These are phyloP conservation scores for Globicephala melas DNA, from an alignment of 2,113 vertebrate species.

Conservation along the genomic window DNA sequence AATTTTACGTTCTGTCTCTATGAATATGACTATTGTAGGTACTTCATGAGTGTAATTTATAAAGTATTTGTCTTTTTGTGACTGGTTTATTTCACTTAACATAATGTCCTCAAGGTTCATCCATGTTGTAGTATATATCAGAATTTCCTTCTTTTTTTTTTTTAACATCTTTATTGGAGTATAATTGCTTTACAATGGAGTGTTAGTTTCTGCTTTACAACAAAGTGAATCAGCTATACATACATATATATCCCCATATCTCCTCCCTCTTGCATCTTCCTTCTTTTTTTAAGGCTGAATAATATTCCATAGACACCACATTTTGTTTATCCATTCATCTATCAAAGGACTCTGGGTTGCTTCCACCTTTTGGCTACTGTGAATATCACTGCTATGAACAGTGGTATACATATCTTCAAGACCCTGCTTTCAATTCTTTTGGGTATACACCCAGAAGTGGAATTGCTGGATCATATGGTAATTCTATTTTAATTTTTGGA, in stretches of 20 bases:
- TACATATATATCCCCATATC: no score
- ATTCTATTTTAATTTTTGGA: constrained; percentile 1
- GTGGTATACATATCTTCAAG: not conserved
- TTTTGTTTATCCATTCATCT: not conserved
- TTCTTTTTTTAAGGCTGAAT: not conserved
- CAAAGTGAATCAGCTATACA: no score
- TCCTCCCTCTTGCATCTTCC: no score
- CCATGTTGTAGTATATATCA: not conserved
- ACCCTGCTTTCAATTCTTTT: not conserved
- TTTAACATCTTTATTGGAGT: no score
- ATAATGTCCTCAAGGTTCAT: not conserved
- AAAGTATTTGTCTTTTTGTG: not conserved
- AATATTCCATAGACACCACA: not conserved
- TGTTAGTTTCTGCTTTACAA: no score
- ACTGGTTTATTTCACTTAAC: not conserved
- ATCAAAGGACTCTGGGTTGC: not conserved
- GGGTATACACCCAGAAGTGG: not conserved
- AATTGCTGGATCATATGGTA: constrained; percentile 2
- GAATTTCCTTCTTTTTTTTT: not conserved
- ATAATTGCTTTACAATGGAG: no score
- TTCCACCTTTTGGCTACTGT: not conserved
- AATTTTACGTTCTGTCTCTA: not conserved
- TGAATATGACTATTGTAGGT: not conserved
- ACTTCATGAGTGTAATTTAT: not conserved
- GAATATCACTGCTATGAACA: not conserved